Evolutionary conservation across 2,113 vertebrate species (phyloP), one percentile per base, ranked within the genome.

Genomic region (Archocentrus centrarchus): DNA sequence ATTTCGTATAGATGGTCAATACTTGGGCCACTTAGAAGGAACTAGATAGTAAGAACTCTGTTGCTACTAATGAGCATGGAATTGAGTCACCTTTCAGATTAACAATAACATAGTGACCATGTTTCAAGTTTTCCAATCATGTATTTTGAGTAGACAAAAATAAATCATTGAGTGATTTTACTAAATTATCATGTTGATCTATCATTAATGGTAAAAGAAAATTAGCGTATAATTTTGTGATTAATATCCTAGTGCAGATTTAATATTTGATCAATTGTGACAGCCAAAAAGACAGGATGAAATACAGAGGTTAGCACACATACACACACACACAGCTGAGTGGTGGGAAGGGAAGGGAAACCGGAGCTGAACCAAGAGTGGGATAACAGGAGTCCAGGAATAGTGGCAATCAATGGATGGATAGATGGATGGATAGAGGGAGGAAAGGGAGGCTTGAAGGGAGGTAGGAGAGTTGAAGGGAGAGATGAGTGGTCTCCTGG

Each of bases 401-500:
- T 96, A 98, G 97, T 96, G 94, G 92, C 95, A 96, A 98, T 98
- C 97, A 94, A 98, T 97, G 97, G 95, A 95, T 96, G 96, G 95
- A 96, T 96, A 95, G 96, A 96, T 96, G 79, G 91, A 87, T 91
- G 97, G 97, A 97, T 95, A 96, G 96, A 95, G 88, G 89, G 78
- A 81, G 58, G 77, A 50, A 70, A 57, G 62, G 73, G 70, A 62
- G 73, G 94, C 93, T 64, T 76, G 82, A 78, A 20, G 27, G 47
- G 47, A 11, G 75, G 66, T 35, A 77, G 27, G 22, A 53, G 73
- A 58, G 77, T 61, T 86, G 96, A 95, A 96, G 97, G 95, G 95
- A 96, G 96, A 96, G 87, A 77, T 95, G 96, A 95, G 94, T 97
- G 95, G 96, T 97, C 97, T 98, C 96, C 93, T 95, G 97, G 96